Conservation (phyloP, 1,140 invertebrate genomes). For the Caenorhabditis elegans region WBcel235 BX284604.4:6317001-6317500, state of each 20-base stretch:
- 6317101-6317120: constrained; percentile 44
- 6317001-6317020: too few species aligned
- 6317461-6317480: constrained; percentile 58
- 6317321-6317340: constrained; percentile 93
- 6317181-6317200: constrained; percentile 48
- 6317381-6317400: constrained; percentile 54
- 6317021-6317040: not conserved
- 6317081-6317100: constrained; percentile 41
- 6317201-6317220: constrained; percentile 49
- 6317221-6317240: constrained; percentile 59
- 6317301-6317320: constrained; percentile 64
- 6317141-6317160: constrained; percentile 41
- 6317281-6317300: constrained; percentile 62
- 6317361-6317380: constrained; percentile 48
- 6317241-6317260: constrained; percentile 59
- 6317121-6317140: constrained; percentile 38
- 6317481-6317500: too few species aligned
- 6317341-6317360: constrained; percentile 86
- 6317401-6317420: constrained; percentile 56
- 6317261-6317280: constrained; percentile 62
- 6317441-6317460: constrained; percentile 65
- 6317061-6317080: constrained; percentile 35
- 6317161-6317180: constrained; percentile 48
- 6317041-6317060: constrained; percentile 40
- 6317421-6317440: constrained; percentile 61